Percentiles rank a stretch among this genome's conserved stretches.
Evolutionary conservation across 2,113 vertebrate species (phyloP).

Genomic region (Mustela nigripes): DNA sequence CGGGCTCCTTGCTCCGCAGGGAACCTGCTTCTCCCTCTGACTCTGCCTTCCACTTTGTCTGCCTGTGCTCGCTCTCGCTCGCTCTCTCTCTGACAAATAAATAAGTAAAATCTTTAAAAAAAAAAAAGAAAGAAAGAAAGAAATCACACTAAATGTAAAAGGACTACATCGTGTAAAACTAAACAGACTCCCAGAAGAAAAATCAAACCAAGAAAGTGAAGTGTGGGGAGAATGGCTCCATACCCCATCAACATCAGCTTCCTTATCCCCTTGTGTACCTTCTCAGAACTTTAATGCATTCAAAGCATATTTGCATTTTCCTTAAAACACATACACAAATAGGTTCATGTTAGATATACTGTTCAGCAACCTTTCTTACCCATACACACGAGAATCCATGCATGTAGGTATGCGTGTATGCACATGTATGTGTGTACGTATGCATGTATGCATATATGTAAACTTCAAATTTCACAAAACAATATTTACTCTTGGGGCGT

Average conservation of each 20-base stretch:
- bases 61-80: no score
- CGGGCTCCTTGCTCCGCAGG: no score
- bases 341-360: neutral
- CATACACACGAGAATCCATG: fast-evolving
- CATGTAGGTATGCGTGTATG: fast-evolving
- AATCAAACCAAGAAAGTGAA: neutral
- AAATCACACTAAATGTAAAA: neutral
- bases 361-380: neutral
- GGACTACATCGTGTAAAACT: neutral
- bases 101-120: no score
- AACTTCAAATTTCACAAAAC: neutral
- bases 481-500: neutral
- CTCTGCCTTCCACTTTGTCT: no score
- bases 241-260: no score
- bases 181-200: neutral
- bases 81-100: no score
- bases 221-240: neutral
- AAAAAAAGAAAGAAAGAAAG: no score
- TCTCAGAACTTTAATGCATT: neutral
- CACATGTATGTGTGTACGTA: neutral
- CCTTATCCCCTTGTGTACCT: neutral
- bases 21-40: no score
- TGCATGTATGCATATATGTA: neutral
- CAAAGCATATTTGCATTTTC: neutral
- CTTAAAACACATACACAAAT: neutral